Conservation (phyloP, 53 echinoderm and acorn worm genomes). For the Hippasteria phrygiana region DNA sequence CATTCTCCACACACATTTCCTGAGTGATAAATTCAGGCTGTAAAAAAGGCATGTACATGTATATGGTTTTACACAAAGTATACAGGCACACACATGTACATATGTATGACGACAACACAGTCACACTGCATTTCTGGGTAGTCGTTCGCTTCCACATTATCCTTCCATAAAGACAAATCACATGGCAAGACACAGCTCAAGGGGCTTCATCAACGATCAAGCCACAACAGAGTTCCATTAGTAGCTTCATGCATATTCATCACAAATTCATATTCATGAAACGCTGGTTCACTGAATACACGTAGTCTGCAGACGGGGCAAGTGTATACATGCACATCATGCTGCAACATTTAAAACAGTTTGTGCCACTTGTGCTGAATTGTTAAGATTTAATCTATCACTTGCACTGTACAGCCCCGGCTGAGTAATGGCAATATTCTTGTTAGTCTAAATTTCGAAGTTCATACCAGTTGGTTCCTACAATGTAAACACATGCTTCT, state of each 20-base stretch:
- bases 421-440: neutral
- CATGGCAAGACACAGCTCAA: constrained; percentile 20
- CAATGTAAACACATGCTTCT: neutral
- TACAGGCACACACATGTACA: neutral
- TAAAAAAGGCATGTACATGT: neutral
- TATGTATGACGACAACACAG: neutral
- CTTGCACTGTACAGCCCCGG: constrained; percentile 8
- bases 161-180: neutral
- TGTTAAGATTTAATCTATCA: neutral
- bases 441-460: constrained; percentile 3
- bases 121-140: neutral
- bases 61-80: neutral
- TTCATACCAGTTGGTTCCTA: neutral
- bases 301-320: no score
- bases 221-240: neutral
- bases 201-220: neutral
- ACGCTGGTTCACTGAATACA: neutral
- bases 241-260: constrained; percentile 21
- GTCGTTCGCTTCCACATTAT: no score
- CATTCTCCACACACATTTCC: neutral
- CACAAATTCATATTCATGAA: neutral
- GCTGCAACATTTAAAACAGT: neutral
- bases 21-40: constrained; percentile 18
- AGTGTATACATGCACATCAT: no score
- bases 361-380: neutral